phyloP scores from a whole-genome alignment of 2,797 vertebrate genomes.

The Amblyopsis hoosieri region DNA sequence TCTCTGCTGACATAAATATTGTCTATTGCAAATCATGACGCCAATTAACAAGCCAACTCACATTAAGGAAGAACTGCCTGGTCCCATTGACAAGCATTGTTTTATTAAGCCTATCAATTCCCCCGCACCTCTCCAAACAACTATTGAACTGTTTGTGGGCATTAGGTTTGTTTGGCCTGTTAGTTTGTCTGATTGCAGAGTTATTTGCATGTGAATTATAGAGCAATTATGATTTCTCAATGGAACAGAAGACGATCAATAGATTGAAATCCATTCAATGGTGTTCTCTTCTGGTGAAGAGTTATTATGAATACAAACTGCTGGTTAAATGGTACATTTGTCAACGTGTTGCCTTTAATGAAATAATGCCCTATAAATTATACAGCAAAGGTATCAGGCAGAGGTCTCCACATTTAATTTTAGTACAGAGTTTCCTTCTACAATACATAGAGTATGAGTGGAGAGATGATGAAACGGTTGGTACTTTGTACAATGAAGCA shows the following conservation, averaged over 20 bases:
- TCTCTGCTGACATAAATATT: slow-evolving; percentile 26
- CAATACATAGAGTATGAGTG: too few relatives aligned
- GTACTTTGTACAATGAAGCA: too few relatives aligned
- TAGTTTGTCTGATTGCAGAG: slow-evolving; percentile 46
- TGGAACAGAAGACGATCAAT: slow-evolving; percentile 39
- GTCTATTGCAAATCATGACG: slow-evolving; percentile 1
- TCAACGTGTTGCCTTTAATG: slow-evolving; percentile 24
- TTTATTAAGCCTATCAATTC: slow-evolving; percentile 38
- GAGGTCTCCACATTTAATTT: neutral
- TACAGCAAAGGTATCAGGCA: slow-evolving; percentile 8
- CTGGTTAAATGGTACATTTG: slow-evolving; percentile 33
- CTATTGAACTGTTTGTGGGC: slow-evolving; percentile 45
- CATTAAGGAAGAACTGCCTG: slow-evolving; percentile 8
- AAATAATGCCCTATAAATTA: slow-evolving; percentile 14
- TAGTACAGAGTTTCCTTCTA: neutral
- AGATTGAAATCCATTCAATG: slow-evolving; percentile 20
- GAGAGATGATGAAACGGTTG: too few relatives aligned
- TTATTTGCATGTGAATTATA: slow-evolving; percentile 51
- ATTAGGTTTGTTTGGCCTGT: slow-evolving; percentile 25
- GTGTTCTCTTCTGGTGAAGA: slow-evolving; percentile 27
- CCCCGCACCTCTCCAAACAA: slow-evolving; percentile 25
- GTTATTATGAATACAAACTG: slow-evolving; percentile 39
- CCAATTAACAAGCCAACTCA: slow-evolving; percentile 44
- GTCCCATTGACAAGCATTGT: slow-evolving; percentile 27
- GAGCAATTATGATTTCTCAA: slow-evolving; percentile 50